Evolutionary conservation across 2,888 invertebrate genomes (phyloP).

Genomic region (Epinotia bilunana): DNA sequence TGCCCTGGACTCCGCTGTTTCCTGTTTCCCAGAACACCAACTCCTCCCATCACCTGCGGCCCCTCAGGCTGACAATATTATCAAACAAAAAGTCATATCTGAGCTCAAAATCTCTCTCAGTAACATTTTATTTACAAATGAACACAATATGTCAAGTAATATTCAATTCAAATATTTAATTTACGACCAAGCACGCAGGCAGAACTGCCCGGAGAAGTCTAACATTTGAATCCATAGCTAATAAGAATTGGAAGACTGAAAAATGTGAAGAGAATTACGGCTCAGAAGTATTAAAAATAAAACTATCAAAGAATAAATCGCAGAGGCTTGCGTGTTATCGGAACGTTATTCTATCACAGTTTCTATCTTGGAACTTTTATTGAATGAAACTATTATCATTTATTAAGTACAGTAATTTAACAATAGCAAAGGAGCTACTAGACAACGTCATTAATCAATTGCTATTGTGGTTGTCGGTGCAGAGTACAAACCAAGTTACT

Average conservation of each 20-base stretch:
- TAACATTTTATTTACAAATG: background rate
- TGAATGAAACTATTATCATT: slow-evolving; percentile 4
- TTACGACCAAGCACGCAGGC: background rate
- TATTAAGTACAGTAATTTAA: background rate
- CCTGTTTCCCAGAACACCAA: too few relatives aligned
- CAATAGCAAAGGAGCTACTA: background rate
- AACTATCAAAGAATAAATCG: slow-evolving; percentile 18
- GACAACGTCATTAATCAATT: background rate
- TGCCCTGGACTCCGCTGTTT: too few relatives aligned
- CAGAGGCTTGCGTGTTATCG: slow-evolving; percentile 8
- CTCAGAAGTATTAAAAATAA: slow-evolving; percentile 20
- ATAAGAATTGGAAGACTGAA: slow-evolving; percentile 1
- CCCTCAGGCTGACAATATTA: too few relatives aligned
- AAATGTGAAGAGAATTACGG: slow-evolving; percentile 19
- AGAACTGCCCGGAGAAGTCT: background rate
- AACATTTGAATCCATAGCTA: background rate
- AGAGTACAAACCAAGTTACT: background rate
- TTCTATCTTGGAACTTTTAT: background rate
- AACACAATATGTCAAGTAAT: background rate
- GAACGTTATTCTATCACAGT: background rate
- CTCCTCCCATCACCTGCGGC: too few relatives aligned
- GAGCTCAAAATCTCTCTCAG: background rate
- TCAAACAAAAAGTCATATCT: too few relatives aligned
- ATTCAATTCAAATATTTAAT: background rate
- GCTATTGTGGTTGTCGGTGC: background rate